Evolutionary conservation across 1,140 invertebrate species (phyloP).

Genomic region (Cydia pomonella): DNA sequence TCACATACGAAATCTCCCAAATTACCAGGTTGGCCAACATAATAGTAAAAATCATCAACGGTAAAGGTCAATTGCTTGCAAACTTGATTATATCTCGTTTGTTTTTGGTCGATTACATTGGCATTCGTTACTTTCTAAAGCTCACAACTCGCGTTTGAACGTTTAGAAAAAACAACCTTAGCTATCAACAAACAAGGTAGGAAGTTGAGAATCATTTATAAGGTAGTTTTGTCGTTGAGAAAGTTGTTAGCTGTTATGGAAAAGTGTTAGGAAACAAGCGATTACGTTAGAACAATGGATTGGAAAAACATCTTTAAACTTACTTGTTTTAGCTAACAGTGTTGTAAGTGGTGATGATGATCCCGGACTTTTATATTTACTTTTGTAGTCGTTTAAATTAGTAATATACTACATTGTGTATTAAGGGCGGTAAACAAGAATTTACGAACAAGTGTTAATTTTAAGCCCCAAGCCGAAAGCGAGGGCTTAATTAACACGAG

Average conservation of each 20-base stretch:
- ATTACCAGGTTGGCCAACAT: not conserved
- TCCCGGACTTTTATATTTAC: not conserved
- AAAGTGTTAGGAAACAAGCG: not conserved
- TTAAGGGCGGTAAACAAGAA: too few relatives aligned
- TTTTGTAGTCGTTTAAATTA: too few relatives aligned
- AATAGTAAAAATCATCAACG: slow-evolving; percentile 12
- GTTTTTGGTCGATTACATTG: not conserved
- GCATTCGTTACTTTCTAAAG: not conserved
- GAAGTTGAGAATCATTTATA: too few relatives aligned
- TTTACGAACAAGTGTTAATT: too few relatives aligned
- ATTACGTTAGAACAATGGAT: slow-evolving; percentile 10
- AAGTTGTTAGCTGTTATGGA: not conserved
- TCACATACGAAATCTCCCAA: not conserved
- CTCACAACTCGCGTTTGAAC: not conserved
- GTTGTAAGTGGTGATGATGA: not conserved
- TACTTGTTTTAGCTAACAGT: not conserved
- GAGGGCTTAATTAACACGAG: too few relatives aligned
- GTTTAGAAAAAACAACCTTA: not conserved
- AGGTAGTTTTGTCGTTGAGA: not conserved
- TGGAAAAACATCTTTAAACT: not conserved
- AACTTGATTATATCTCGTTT: slow-evolving; percentile 18
- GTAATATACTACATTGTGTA: too few relatives aligned
- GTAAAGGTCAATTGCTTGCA: not conserved
- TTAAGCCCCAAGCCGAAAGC: too few relatives aligned
- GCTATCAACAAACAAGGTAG: not conserved